These are phyloP conservation scores for Aquatica leii DNA, from an alignment of 2,888 invertebrate species.

Conservation along the genomic window DNA sequence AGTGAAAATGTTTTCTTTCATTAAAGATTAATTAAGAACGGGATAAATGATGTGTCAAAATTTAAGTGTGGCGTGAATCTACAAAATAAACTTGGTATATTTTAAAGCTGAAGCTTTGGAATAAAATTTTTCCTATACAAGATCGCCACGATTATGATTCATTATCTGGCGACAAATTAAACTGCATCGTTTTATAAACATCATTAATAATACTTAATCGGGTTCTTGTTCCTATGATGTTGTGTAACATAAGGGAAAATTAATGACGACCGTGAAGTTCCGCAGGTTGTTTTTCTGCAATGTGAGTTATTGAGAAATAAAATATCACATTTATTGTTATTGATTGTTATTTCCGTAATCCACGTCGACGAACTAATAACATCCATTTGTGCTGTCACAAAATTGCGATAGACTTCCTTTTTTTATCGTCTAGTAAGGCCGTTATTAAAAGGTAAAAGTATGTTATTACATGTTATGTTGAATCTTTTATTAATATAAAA, in stretches of 20 bases:
- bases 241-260: conserved; percentile 19
- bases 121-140: too few species aligned
- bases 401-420: conserved; percentile 8
- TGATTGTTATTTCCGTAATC: conserved; percentile 14
- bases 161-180: conserved; percentile 19
- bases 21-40: too few species aligned
- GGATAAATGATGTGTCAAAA: too few species aligned
- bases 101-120: too few species aligned
- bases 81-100: too few species aligned
- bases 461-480: not conserved
- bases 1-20: too few species aligned
- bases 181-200: conserved; percentile 13
- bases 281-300: conserved; percentile 8
- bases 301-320: conserved; percentile 20
- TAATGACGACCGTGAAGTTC: conserved; percentile 17
- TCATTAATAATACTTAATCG: conserved; percentile 27
- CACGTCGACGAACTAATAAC: conserved; percentile 19
- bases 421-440: conserved; percentile 14
- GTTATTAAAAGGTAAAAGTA: conserved; percentile 1
- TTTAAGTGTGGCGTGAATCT: too few species aligned
- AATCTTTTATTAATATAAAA: conserved; percentile 8
- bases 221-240: conserved; percentile 12
- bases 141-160: not conserved
- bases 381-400: conserved; percentile 18
- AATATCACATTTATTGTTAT: conserved; percentile 18